These are phyloP conservation scores for Dynastes maya DNA, from an alignment of 2,888 invertebrate species.

Conservation along the genomic window DNA sequence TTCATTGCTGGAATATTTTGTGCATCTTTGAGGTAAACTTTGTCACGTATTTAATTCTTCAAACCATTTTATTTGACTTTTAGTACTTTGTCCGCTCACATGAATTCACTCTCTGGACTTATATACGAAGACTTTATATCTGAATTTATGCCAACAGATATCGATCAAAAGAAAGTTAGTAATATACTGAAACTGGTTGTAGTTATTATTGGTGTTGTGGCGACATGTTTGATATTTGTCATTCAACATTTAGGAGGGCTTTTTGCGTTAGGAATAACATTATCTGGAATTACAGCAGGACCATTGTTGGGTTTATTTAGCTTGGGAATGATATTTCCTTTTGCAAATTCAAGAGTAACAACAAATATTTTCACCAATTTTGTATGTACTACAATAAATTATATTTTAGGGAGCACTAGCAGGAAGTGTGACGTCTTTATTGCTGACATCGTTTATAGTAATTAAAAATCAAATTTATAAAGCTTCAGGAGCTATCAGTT, in stretches of 20 bases:
- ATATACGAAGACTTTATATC: conserved; percentile 77
- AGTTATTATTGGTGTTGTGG: conserved; percentile 75
- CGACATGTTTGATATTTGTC: conserved; percentile 79
- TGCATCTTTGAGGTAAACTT: conserved; percentile 75
- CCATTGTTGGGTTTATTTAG: conserved; percentile 80
- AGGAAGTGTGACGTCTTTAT: conserved; percentile 48
- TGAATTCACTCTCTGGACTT: conserved; percentile 76
- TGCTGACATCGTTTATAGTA: conserved; percentile 52
- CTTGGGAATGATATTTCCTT: conserved; percentile 79
- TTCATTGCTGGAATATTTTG: conserved; percentile 84
- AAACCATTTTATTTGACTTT: background rate
- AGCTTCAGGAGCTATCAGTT: conserved; percentile 55
- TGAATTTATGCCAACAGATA: conserved; percentile 71
- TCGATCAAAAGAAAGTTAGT: conserved; percentile 72
- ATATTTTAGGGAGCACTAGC: conserved; percentile 50
- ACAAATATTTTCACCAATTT: conserved; percentile 64
- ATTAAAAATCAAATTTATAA: conserved; percentile 60
- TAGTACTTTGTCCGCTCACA: conserved; percentile 52
- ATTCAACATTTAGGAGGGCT: conserved; percentile 76
- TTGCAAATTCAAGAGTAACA: conserved; percentile 75
- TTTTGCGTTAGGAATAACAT: conserved; percentile 77
- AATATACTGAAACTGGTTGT: conserved; percentile 74
- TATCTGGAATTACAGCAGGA: conserved; percentile 78
- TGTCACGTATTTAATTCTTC: too few relatives aligned
- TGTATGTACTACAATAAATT: background rate